Evolutionary conservation across 2,888 invertebrate genomes (phyloP).

Genomic region (Poecilobothrus nobilitatus): DNA sequence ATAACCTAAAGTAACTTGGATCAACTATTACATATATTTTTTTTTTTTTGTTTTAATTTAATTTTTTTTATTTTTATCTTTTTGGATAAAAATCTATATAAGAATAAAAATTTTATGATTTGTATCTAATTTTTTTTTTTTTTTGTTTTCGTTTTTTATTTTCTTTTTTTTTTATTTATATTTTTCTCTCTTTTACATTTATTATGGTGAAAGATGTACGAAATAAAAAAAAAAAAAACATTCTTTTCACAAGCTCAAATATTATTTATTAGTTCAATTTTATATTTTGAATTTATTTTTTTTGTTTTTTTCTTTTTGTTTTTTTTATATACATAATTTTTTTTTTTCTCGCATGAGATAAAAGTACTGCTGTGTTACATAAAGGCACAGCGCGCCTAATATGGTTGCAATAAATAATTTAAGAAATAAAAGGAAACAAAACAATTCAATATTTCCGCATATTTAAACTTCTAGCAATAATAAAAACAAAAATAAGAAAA

Average conservation of each 20-base stretch:
- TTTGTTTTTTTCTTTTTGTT: neutral
- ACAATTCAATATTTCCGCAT: neutral
- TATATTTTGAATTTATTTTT: neutral
- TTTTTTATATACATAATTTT: neutral
- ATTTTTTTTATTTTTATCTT: slow-evolving; percentile 9
- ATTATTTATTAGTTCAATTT: slow-evolving; percentile 6
- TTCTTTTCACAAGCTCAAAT: neutral
- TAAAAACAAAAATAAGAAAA: neutral
- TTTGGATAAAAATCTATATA: slow-evolving; percentile 14
- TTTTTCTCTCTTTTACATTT: neutral
- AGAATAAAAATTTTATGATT: slow-evolving; percentile 14
- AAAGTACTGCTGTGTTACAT: neutral
- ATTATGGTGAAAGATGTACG: neutral
- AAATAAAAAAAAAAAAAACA: neutral
- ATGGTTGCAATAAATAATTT: slow-evolving; percentile 6
- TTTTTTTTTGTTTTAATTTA: slow-evolving; percentile 11
- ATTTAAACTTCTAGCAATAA: neutral
- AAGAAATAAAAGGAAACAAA: neutral
- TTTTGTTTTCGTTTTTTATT: neutral
- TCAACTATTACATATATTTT: slow-evolving; percentile 13
- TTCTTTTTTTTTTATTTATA: neutral
- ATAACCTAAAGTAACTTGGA: neutral
- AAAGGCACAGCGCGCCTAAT: neutral
- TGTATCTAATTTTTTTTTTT: neutral
- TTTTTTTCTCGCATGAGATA: neutral